Evolutionary conservation across 2,113 vertebrate genomes (phyloP).

Genomic region (Gymnogyps californianus): DNA sequence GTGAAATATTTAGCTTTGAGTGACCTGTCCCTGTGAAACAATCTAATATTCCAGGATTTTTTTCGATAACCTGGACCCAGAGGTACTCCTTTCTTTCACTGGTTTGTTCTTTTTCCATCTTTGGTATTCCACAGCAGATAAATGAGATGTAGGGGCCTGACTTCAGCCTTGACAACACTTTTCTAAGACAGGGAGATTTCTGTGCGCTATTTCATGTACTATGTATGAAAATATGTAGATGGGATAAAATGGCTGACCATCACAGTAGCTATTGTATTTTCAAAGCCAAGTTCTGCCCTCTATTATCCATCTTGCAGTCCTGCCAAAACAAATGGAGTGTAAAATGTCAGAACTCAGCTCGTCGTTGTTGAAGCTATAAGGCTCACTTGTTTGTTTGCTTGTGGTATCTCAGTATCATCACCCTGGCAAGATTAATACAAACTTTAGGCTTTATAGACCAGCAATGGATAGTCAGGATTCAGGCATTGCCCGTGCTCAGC

Average conservation of each 20-base stretch:
- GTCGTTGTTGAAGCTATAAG: background rate
- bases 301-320: background rate
- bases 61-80: background rate
- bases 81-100: background rate
- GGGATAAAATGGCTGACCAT: background rate
- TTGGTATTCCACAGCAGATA: background rate
- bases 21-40: background rate
- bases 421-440: background rate
- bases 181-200: background rate
- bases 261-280: background rate
- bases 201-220: background rate
- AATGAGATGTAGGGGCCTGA: background rate
- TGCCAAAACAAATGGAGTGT: background rate
- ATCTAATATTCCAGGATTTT: background rate
- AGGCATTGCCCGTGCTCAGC: background rate
- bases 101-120: background rate
- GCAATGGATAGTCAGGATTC: background rate
- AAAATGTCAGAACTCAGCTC: background rate
- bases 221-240: background rate
- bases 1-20: background rate
- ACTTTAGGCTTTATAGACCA: background rate
- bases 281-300: background rate
- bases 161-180: background rate
- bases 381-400: background rate
- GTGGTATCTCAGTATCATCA: background rate